These are phyloP conservation scores for Chlamydotis undulata DNA, from an alignment of 2,113 vertebrate species.

Conservation along the genomic window DNA sequence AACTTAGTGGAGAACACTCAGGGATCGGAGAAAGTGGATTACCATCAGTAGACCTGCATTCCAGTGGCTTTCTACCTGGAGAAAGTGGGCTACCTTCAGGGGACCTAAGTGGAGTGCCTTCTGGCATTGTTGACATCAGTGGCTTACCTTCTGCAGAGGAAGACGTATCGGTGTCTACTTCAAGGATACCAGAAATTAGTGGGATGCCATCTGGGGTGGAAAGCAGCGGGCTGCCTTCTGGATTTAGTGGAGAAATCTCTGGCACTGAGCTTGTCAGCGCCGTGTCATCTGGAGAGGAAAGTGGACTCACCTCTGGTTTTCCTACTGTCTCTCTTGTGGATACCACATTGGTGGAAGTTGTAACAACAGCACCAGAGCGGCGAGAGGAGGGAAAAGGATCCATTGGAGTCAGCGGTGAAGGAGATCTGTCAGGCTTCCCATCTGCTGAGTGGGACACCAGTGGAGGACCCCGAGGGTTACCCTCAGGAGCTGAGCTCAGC, in stretches of 20 bases:
- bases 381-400: constrained; percentile 78
- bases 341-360: constrained; percentile 78
- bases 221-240: constrained; percentile 77
- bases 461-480: constrained; percentile 70
- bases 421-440: constrained; percentile 71
- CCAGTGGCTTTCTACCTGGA: constrained; percentile 60
- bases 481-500: constrained; percentile 73
- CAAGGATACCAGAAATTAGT: constrained; percentile 64
- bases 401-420: constrained; percentile 69
- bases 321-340: constrained; percentile 81
- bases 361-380: constrained; percentile 63
- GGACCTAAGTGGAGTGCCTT: constrained; percentile 57
- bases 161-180: constrained; percentile 65
- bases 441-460: constrained; percentile 63
- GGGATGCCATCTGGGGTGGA: constrained; percentile 60
- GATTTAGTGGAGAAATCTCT: constrained; percentile 74
- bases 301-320: constrained; percentile 75
- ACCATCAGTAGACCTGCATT: constrained; percentile 71
- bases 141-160: constrained; percentile 77
- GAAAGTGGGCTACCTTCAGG: constrained; percentile 72
- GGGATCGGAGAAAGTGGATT: constrained; percentile 69
- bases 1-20: constrained; percentile 64
- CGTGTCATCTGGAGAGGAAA: constrained; percentile 73
- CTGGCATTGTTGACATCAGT: constrained; percentile 69
- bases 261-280: constrained; percentile 69